phyloP scores from a whole-genome alignment of 2,113 vertebrate species.

The Hucho hucho region DNA sequence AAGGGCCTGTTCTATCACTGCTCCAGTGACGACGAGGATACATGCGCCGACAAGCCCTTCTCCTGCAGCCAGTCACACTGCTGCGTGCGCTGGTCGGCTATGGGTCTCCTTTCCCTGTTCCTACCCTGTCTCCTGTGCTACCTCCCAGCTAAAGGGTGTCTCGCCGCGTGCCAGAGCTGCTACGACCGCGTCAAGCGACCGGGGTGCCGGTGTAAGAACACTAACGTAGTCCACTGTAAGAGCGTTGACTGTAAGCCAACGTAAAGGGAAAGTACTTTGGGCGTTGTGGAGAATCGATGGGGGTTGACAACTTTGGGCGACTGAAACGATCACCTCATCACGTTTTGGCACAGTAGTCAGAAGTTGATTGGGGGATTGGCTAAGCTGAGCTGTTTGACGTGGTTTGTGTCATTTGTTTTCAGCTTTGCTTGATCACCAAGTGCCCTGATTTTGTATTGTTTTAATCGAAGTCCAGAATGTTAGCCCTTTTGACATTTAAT shows the following conservation, averaged over 20 bases:
- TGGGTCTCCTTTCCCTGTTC: constrained; percentile 84
- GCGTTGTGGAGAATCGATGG: constrained; percentile 25
- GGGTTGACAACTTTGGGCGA: constrained; percentile 55
- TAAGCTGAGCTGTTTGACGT: constrained; percentile 71
- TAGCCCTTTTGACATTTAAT: constrained; percentile 63
- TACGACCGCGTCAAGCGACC: constrained; percentile 83
- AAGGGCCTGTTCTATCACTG: constrained; percentile 98
- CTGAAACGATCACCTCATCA: constrained; percentile 37
- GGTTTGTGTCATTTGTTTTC: constrained; percentile 63
- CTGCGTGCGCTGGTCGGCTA: constrained; percentile 87
- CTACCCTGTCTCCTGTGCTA: constrained; percentile 97
- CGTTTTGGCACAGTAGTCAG: constrained; percentile 74
- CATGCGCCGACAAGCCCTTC: constrained; percentile 92
- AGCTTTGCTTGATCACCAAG: constrained; percentile 69
- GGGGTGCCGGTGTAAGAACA: constrained; percentile 88
- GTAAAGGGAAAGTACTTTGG: constrained; percentile 58
- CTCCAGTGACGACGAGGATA: constrained; percentile 94
- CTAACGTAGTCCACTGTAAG: constrained; percentile 77
- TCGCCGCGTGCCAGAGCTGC: constrained; percentile 89
- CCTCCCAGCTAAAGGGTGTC: constrained; percentile 88
- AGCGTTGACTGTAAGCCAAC: constrained; percentile 75
- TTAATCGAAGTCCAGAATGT: constrained; percentile 62
- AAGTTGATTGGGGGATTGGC: constrained; percentile 65
- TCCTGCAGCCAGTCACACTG: constrained; percentile 89
- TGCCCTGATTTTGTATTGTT: constrained; percentile 60